These are phyloP conservation scores for Bombus polaris DNA, from an alignment of 1,140 invertebrate genomes.

Conservation along the genomic window DNA sequence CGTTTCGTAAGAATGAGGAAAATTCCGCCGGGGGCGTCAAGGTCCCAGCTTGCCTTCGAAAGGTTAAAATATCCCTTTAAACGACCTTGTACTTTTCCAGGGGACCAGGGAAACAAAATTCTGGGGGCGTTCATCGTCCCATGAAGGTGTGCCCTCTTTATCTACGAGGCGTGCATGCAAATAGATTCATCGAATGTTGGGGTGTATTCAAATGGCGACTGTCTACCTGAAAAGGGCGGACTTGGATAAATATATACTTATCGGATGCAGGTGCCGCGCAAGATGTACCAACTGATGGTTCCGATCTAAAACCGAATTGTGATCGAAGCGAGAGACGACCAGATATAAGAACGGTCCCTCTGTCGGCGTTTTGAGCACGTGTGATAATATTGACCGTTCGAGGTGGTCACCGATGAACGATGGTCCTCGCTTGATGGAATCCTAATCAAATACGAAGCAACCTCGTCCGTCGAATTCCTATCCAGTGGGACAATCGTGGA, in stretches of 20 bases:
- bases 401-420: constrained; percentile 39
- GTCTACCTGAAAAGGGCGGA: constrained; percentile 66
- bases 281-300: constrained; percentile 7
- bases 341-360: constrained; percentile 48
- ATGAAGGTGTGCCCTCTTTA: constrained; percentile 33
- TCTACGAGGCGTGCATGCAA: constrained; percentile 54
- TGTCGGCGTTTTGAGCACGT: constrained; percentile 76
- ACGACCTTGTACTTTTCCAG: background rate
- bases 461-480: constrained; percentile 1
- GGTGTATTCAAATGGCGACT: background rate
- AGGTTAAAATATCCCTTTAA: background rate
- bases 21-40: too few relatives aligned
- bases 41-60: too few relatives aligned
- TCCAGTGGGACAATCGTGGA: background rate
- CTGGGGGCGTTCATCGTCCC: background rate
- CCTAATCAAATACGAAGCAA: constrained; percentile 65
- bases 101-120: background rate
- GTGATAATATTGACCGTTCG: constrained; percentile 78
- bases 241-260: constrained; percentile 59
- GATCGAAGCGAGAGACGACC: constrained; percentile 39
- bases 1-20: too few relatives aligned
- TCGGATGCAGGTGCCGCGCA: constrained; percentile 58
- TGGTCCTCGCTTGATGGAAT: constrained; percentile 46
- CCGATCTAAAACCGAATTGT: constrained; percentile 46
- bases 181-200: constrained; percentile 35